Evolutionary conservation across 2,888 invertebrate genomes (phyloP).

Genomic region (Ormia ochracea): DNA sequence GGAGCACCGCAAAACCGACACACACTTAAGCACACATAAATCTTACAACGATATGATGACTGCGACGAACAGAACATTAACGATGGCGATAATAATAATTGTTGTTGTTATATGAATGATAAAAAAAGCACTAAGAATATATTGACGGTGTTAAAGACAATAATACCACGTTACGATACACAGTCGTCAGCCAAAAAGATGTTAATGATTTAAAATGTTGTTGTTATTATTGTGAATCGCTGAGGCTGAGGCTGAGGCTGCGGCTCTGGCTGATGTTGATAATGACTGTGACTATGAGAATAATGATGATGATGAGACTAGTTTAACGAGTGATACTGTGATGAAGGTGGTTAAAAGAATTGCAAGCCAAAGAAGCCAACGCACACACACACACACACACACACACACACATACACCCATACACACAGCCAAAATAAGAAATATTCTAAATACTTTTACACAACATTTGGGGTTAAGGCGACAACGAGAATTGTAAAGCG

Average conservation of each 20-base stretch:
- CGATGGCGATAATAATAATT: conserved; percentile 45
- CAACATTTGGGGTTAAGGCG: conserved; percentile 60
- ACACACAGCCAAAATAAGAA: conserved; percentile 8
- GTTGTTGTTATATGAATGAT: conserved; percentile 51
- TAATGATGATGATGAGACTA: conserved; percentile 14
- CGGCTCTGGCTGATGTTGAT: conserved; percentile 21
- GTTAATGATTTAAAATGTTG: conserved; percentile 42
- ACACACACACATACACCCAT: background rate
- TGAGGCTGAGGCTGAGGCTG: conserved; percentile 45
- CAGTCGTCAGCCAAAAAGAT: conserved; percentile 44
- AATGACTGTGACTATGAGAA: background rate
- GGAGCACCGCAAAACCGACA: conserved; percentile 68
- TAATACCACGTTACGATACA: conserved; percentile 46
- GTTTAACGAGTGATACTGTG: conserved; percentile 4
- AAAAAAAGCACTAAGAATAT: conserved; percentile 23
- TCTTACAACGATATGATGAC: conserved; percentile 64
- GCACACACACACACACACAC: background rate
- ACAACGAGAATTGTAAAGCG: conserved; percentile 52
- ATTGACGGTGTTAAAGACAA: conserved; percentile 49
- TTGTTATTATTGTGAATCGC: conserved; percentile 35
- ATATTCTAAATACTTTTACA: conserved; percentile 65
- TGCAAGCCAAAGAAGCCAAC: conserved; percentile 19
- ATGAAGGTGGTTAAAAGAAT: conserved; percentile 53
- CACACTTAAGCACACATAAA: conserved; percentile 8
- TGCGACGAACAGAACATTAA: conserved; percentile 61